Conservation (phyloP, 1,140 invertebrate genomes). For the Ceratina australensis region DNA sequence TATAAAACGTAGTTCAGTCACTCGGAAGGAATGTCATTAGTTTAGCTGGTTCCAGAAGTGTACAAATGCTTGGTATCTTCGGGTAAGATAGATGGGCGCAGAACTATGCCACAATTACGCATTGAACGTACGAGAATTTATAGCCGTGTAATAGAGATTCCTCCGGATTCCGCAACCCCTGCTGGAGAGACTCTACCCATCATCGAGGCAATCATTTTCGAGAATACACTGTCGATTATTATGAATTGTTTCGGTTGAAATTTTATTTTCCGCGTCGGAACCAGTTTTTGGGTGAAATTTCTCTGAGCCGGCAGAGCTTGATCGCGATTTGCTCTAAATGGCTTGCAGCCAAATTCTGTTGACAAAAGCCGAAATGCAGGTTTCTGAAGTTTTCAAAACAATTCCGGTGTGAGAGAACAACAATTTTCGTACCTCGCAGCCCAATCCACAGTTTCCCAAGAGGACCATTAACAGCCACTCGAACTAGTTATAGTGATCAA, state of each 20-base stretch:
- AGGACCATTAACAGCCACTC: slow-evolving; percentile 62
- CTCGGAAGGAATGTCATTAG: slow-evolving; percentile 46
- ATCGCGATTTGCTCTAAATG: background rate
- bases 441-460: slow-evolving; percentile 58
- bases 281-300: background rate
- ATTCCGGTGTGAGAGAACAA: slow-evolving; percentile 34
- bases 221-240: background rate
- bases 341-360: background rate
- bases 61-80: slow-evolving; percentile 54
- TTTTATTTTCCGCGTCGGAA: too few relatives aligned
- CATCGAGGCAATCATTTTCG: background rate
- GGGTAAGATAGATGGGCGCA: slow-evolving; percentile 55
- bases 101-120: slow-evolving; percentile 63
- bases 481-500: slow-evolving; percentile 66
- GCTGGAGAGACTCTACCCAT: slow-evolving; percentile 5
- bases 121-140: slow-evolving; percentile 60
- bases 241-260: background rate
- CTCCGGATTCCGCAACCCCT: slow-evolving; percentile 23
- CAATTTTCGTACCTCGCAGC: slow-evolving; percentile 54
- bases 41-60: slow-evolving; percentile 47
- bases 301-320: background rate
- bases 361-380: slow-evolving; percentile 38
- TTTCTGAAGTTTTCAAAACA: slow-evolving; percentile 55
- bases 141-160: slow-evolving; percentile 59
- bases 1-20: slow-evolving; percentile 23